Evolutionary conservation across 2,888 invertebrate genomes (phyloP), one percentile per base, ranked within the genome.

Genomic region (Antitype chi): DNA sequence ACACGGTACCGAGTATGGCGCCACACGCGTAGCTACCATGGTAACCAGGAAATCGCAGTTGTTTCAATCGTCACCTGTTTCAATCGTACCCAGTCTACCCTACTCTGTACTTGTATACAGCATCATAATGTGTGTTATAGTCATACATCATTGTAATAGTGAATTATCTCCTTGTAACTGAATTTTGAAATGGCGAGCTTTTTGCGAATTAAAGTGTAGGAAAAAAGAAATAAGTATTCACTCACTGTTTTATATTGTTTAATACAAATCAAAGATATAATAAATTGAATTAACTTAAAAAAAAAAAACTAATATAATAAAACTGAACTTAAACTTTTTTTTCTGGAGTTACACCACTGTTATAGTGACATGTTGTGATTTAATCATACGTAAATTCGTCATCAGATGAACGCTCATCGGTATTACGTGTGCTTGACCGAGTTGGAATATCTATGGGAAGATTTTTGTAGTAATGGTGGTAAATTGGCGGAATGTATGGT

Each of bases 391-490:
- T 68, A 49, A 57, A 70, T 71, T 76, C 76, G 59, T 66, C 66
- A 76, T 76, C 70, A 49, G 76, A 76, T 71, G 52, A 76, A 70
- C 38, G 64, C 47, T 70, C 76, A 52, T 76, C 64, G 38, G 53
- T 17, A 66, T 67, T 76, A 67, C 64, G 66, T 67, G 76, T 76
- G 49, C 59, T 76, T 57, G 62, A 76, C 3, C 71, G 60, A 72
- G 70, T 66, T 66, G 66, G 63, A 70, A 70, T 71, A 59, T 76
- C 72, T 67, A 71, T 55, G 13, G 59, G 72, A 71, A 72, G 62
- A 47, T 59, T 76, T 70, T 64, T 74, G 88, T 91, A 80, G 62
- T 72, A 79, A 53, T 53, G 52, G 43, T 84, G 82, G 63, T 84
- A 70, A 25, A 80, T 75, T 76, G 78, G 79, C 53, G 81, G 79